Percentiles rank a stretch among this genome's conserved stretches.
Conservation (phyloP, 1,140 invertebrate genomes). For the Eumeta japonica region DNA sequence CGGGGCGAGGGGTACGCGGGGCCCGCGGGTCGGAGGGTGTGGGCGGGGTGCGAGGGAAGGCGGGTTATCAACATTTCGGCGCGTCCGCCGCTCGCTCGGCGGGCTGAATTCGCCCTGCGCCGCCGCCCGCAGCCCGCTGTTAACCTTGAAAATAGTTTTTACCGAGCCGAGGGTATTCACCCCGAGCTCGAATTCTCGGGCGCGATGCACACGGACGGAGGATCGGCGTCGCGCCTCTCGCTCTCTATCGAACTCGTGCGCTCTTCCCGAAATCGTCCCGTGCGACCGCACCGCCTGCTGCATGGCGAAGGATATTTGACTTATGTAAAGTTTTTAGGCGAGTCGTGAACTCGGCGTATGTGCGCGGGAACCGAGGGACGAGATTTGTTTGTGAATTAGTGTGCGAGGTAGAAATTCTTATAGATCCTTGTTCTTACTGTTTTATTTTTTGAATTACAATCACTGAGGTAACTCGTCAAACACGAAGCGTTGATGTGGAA, state of each 20-base stretch:
- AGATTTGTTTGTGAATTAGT: slow-evolving; percentile 5
- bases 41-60: too few relatives aligned
- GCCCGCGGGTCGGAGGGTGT: too few relatives aligned
- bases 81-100: slow-evolving; percentile 29
- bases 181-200: slow-evolving; percentile 50
- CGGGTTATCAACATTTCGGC: slow-evolving; percentile 53
- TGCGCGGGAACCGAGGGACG: slow-evolving; percentile 17
- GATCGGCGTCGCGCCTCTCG: slow-evolving; percentile 21
- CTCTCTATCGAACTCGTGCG: slow-evolving; percentile 33
- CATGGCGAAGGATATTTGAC: slow-evolving; percentile 50
- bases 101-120: slow-evolving; percentile 37
- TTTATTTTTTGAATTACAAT: too few relatives aligned
- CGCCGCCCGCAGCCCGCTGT: slow-evolving; percentile 36
- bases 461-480: too few relatives aligned
- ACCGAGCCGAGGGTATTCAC: slow-evolving; percentile 54
- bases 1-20: too few relatives aligned
- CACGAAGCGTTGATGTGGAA: too few relatives aligned
- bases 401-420: not conserved
- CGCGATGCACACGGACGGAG: slow-evolving; percentile 36
- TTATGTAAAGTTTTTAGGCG: slow-evolving; percentile 38
- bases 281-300: slow-evolving; percentile 31
- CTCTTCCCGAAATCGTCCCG: slow-evolving; percentile 13
- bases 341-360: slow-evolving; percentile 31
- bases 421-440: too few relatives aligned
- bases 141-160: slow-evolving; percentile 59